phyloP scores from a whole-genome alignment of 2,113 vertebrate species.

The Syrmaticus mikado region DNA sequence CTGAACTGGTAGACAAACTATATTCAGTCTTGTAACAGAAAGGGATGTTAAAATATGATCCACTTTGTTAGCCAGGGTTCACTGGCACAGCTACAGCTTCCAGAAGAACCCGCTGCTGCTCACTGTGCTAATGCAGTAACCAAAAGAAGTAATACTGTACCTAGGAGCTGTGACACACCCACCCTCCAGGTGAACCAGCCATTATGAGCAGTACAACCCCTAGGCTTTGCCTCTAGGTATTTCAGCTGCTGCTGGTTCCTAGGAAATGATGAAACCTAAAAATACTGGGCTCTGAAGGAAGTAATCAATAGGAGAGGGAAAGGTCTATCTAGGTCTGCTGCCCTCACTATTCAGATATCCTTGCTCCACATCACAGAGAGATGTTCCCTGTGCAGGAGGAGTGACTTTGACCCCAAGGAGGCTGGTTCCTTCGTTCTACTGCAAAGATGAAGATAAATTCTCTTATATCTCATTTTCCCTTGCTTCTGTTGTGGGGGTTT shows the following conservation, averaged over 20 bases:
- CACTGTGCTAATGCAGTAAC: neutral
- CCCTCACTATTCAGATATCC: neutral
- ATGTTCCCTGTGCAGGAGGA: neutral
- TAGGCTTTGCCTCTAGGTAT: neutral
- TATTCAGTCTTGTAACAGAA: neutral
- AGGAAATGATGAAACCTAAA: neutral
- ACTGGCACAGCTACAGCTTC: neutral
- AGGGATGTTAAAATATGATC: neutral
- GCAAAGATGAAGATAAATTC: neutral
- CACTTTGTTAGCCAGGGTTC: fast-evolving
- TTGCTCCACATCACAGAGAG: neutral
- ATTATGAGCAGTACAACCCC: neutral
- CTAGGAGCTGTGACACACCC: neutral
- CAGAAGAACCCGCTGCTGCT: neutral
- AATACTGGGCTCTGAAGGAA: neutral
- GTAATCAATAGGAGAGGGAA: neutral
- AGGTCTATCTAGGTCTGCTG: neutral
- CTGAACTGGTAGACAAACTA: neutral
- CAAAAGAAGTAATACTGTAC: neutral
- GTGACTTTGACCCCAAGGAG: neutral
- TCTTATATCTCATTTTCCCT: neutral
- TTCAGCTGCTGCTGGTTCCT: neutral
- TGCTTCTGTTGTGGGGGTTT: neutral
- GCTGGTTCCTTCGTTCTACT: neutral
- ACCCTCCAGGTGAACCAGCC: neutral